Evolutionary conservation across 2,888 invertebrate genomes (phyloP).

Genomic region (Deilephila elpenor): DNA sequence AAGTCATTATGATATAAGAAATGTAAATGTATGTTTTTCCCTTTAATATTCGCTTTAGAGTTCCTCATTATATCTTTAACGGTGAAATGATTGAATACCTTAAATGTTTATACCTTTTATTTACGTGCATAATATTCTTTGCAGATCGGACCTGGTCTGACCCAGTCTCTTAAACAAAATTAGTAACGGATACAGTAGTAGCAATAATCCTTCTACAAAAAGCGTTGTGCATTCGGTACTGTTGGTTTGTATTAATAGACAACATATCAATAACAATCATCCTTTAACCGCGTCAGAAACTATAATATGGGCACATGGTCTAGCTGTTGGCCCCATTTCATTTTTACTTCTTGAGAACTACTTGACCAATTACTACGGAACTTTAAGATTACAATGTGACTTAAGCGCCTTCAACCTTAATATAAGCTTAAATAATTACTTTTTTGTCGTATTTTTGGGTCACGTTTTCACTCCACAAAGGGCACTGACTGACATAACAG

Average conservation of each 20-base stretch:
- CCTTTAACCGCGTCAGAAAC: too few relatives aligned
- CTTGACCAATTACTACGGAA: neutral
- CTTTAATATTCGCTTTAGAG: neutral
- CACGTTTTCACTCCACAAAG: constrained; percentile 22
- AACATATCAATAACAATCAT: too few relatives aligned
- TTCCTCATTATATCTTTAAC: neutral
- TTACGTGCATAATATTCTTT: too few relatives aligned
- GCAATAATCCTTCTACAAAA: too few relatives aligned
- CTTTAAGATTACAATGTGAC: neutral
- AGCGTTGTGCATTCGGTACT: too few relatives aligned
- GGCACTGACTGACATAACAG: constrained; percentile 15
- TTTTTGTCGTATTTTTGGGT: constrained; percentile 12
- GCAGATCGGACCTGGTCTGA: too few relatives aligned
- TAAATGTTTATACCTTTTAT: neutral
- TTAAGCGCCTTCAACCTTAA: neutral
- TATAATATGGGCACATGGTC: too few relatives aligned
- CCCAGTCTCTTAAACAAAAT: too few relatives aligned
- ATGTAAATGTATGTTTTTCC: neutral
- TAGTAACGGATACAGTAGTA: too few relatives aligned
- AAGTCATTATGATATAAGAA: constrained; percentile 25
- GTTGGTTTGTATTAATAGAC: too few relatives aligned
- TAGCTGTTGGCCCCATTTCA: neutral
- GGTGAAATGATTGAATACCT: neutral
- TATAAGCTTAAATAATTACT: neutral
- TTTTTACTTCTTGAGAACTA: neutral